phyloP scores from a whole-genome alignment of 2,113 vertebrate genomes.

The Phoxinus phoxinus region DNA sequence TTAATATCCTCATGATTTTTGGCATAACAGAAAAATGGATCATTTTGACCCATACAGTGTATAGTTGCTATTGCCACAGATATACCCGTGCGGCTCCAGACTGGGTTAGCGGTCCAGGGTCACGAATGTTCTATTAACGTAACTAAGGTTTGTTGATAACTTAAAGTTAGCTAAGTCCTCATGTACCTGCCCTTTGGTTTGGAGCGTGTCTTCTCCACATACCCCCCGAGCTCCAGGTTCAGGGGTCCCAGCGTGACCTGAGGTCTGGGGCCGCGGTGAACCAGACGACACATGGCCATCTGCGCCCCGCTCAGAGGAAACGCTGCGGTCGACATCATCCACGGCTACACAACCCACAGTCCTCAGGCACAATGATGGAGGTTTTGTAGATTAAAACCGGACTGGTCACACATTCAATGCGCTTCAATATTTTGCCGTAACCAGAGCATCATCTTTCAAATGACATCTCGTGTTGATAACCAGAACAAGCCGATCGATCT shows the following conservation, averaged over 20 bases:
- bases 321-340: constrained; percentile 64
- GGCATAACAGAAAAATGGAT: too few species aligned
- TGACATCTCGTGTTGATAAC: not conserved
- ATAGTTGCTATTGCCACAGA: too few species aligned
- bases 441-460: not conserved
- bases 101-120: too few species aligned
- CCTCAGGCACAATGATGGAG: not conserved
- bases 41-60: too few species aligned
- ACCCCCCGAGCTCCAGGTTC: constrained; percentile 77
- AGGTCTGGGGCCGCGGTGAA: constrained; percentile 75
- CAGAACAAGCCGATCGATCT: not conserved
- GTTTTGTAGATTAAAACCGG: not conserved
- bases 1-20: too few species aligned
- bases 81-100: too few species aligned
- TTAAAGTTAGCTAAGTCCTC: not conserved
- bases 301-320: constrained; percentile 76
- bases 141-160: too few species aligned
- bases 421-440: not conserved
- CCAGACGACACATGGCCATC: constrained; percentile 78
- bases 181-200: constrained; percentile 79
- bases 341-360: not conserved
- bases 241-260: constrained; percentile 74
- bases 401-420: not conserved
- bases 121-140: too few species aligned
- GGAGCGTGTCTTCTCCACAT: constrained; percentile 72